These are phyloP conservation scores for Chrysotoxum bicinctum DNA, from an alignment of 2,888 invertebrate species.

Conservation along the genomic window DNA sequence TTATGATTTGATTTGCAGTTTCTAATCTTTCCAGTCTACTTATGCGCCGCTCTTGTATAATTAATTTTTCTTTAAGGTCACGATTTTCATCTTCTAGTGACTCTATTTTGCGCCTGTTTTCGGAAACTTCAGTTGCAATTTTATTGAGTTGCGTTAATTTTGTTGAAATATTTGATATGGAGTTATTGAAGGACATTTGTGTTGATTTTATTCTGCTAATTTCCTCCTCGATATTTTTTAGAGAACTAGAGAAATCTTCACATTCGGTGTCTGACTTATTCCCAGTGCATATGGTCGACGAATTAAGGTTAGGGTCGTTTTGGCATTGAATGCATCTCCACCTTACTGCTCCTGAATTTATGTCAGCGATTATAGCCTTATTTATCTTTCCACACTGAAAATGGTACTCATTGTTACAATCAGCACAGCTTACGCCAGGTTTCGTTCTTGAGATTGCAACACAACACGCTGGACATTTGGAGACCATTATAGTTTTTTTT, in stretches of 20 bases:
- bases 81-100: background rate
- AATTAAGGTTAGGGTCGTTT: background rate
- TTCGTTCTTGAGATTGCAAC: background rate
- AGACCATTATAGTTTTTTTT: too few relatives aligned
- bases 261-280: background rate
- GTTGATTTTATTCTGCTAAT: background rate
- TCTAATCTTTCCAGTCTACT: conserved; percentile 3
- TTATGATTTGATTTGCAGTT: background rate
- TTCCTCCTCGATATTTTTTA: conserved; percentile 5
- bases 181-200: background rate
- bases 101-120: background rate
- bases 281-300: background rate
- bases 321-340: background rate
- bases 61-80: background rate
- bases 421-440: background rate
- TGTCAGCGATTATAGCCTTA: background rate
- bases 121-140: background rate
- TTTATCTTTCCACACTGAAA: background rate
- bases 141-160: conserved; percentile 9
- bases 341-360: background rate
- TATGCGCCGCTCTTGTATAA: background rate
- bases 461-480: background rate
- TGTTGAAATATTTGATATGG: background rate
- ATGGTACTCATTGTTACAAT: background rate
- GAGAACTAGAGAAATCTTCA: background rate